Conservation (phyloP, 1,140 invertebrate species). For the Drosophila guanche region DNA sequence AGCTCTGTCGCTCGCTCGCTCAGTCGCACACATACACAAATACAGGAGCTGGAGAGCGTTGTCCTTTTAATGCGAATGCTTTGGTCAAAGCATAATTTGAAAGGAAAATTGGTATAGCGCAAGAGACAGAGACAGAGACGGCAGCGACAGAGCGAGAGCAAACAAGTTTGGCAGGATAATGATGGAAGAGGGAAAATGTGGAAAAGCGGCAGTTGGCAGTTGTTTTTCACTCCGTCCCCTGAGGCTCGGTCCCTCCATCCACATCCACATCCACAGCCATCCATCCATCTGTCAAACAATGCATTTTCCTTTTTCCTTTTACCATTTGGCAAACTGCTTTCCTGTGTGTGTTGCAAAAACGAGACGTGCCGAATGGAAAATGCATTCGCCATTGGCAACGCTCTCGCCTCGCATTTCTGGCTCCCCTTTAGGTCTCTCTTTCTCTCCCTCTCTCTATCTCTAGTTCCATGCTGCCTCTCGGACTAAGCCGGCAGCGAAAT, state of each 20-base stretch:
- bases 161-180: constrained; percentile 79
- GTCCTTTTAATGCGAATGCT: constrained; percentile 81
- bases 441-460: constrained; percentile 1
- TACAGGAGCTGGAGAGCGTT: constrained; percentile 59
- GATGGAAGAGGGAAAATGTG: constrained; percentile 54
- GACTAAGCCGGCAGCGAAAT: constrained; percentile 16
- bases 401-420: constrained; percentile 7
- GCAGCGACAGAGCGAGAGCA: constrained; percentile 19
- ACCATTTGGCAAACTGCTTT: constrained; percentile 13
- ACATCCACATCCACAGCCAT: constrained; percentile 2
- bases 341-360: constrained; percentile 50
- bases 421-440: neutral
- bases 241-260: constrained; percentile 8
- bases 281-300: constrained; percentile 47
- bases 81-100: constrained; percentile 67
- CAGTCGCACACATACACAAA: constrained; percentile 17
- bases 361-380: constrained; percentile 62
- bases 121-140: constrained; percentile 37
- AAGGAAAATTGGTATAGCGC: constrained; percentile 61
- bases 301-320: constrained; percentile 38
- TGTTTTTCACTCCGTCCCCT: constrained; percentile 3
- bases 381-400: constrained; percentile 58
- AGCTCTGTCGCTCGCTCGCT: constrained; percentile 3
- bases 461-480: neutral
- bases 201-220: constrained; percentile 68